Percentiles rank a stretch among this genome's conserved stretches.
phyloP scores from a whole-genome alignment of 2,113 vertebrate genomes.

The Oreotrochilus melanogaster region DNA sequence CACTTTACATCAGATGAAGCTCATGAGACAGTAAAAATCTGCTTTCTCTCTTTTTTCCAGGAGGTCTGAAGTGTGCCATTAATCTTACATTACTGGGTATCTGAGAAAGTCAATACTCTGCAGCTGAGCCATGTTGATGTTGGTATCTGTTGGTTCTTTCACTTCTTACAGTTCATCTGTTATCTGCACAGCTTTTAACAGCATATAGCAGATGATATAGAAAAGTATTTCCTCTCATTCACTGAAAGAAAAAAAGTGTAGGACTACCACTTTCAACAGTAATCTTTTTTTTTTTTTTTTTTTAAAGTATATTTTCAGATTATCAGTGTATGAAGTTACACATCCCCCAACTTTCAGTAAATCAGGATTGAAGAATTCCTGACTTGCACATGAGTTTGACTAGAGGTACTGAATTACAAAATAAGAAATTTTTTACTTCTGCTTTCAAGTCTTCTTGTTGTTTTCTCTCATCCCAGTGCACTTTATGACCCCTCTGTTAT shows the following conservation, averaged over 20 bases:
- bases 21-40: neutral
- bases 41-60: neutral
- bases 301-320: neutral
- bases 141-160: neutral
- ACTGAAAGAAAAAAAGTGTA: neutral
- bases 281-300: neutral
- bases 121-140: neutral
- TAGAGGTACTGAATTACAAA: neutral
- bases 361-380: neutral
- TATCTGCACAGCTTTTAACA: neutral
- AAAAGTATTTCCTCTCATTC: neutral
- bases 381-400: neutral
- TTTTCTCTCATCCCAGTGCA: neutral
- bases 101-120: neutral
- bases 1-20: accelerated
- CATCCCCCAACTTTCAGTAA: neutral
- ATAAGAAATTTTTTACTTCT: neutral
- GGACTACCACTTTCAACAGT: neutral
- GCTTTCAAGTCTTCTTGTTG: neutral
- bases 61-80: neutral
- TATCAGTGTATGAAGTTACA: neutral
- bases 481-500: neutral
- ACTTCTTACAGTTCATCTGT: neutral
- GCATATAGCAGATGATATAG: neutral
- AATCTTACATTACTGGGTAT: neutral